Conservation (phyloP, 2,797 vertebrate genomes). For the Tangara arthus region DNA sequence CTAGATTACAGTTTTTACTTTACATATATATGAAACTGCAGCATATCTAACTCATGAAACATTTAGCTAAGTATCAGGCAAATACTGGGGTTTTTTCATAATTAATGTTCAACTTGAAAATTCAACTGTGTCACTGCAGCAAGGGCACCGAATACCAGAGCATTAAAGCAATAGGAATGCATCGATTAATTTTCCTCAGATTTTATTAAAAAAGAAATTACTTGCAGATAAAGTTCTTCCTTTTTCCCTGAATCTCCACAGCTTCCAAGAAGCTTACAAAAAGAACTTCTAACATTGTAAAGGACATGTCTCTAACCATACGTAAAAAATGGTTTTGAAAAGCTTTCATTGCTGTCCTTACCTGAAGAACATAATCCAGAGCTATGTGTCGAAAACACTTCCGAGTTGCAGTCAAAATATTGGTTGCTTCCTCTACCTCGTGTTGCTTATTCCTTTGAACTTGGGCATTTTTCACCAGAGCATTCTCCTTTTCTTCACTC, state of each 20-base stretch:
- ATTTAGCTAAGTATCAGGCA: not conserved
- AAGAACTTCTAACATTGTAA: not conserved
- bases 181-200: not conserved
- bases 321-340: not conserved
- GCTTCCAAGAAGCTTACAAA: not conserved
- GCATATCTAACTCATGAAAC: not conserved
- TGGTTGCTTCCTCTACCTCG: slow-evolving; percentile 94
- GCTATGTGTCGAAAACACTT: slow-evolving; percentile 97
- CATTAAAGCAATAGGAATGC: not conserved
- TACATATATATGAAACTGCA: not conserved
- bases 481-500: slow-evolving; percentile 96
- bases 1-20: not conserved
- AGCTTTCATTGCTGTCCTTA: slow-evolving; percentile 27
- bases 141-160: not conserved
- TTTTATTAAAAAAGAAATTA: not conserved
- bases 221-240: not conserved
- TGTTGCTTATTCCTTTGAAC: slow-evolving; percentile 94
- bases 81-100: not conserved
- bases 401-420: slow-evolving; percentile 92
- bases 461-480: slow-evolving; percentile 93
- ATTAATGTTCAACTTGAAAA: not conserved
- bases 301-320: not conserved
- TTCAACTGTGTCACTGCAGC: not conserved
- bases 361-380: slow-evolving; percentile 97
- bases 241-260: not conserved